Conservation (phyloP, 1,140 invertebrate species). For the Eulimnadia texana region DNA sequence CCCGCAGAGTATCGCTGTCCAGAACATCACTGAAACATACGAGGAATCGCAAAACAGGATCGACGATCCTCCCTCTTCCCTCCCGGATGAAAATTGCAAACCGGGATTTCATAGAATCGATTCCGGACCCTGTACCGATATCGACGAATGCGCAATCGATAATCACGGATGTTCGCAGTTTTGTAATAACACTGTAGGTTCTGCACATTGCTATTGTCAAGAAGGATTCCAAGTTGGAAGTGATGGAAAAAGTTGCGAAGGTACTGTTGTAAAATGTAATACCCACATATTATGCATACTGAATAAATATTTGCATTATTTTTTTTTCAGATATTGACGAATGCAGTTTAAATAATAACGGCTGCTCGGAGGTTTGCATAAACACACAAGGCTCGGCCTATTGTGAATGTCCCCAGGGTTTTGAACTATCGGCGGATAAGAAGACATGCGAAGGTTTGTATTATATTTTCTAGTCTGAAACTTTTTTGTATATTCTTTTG, state of each 20-base stretch:
- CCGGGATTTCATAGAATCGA: conserved; percentile 15
- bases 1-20: neutral
- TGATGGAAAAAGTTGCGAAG: conserved; percentile 31
- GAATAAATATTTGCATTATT: neutral
- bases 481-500: neutral
- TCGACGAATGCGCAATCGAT: conserved; percentile 45
- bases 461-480: neutral
- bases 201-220: conserved; percentile 23
- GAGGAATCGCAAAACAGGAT: neutral
- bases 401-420: conserved; percentile 19
- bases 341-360: conserved; percentile 23
- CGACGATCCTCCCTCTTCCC: neutral
- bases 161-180: conserved; percentile 30
- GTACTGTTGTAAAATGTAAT: conserved; percentile 18
- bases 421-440: neutral
- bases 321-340: conserved; percentile 31
- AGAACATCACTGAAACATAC: neutral
- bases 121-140: conserved; percentile 36
- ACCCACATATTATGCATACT: neutral
- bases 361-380: conserved; percentile 19
- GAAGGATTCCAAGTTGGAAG: conserved; percentile 28
- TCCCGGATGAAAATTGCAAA: neutral
- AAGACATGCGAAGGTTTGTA: conserved; percentile 16
- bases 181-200: conserved; percentile 24
- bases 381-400: conserved; percentile 19